These are phyloP conservation scores for Pygocentrus nattereri DNA, from an alignment of 2,797 vertebrate genomes.

Conservation along the genomic window DNA sequence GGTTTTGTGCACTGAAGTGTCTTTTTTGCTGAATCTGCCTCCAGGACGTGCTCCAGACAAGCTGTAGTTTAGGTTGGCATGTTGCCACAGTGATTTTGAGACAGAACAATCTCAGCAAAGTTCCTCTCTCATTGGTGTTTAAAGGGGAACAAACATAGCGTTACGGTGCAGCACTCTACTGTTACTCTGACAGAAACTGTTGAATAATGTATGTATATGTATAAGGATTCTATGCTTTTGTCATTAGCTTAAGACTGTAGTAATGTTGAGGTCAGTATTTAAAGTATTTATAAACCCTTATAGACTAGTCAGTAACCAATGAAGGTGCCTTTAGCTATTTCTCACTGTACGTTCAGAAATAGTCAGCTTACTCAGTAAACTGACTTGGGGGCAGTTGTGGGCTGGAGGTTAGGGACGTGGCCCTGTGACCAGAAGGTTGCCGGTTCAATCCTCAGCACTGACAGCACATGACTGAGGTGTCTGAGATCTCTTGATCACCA, in stretches of 20 bases:
- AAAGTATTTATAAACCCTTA: constrained; percentile 3
- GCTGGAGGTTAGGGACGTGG: too few species aligned
- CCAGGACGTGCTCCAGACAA: constrained; percentile 16
- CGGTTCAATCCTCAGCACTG: too few species aligned
- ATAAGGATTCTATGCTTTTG: neutral
- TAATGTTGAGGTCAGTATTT: neutral
- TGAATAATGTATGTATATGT: neutral
- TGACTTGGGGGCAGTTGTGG: too few species aligned
- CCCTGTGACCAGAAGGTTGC: too few species aligned
- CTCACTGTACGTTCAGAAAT: neutral
- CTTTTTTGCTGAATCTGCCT: constrained; percentile 10
- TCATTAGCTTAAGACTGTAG: neutral
- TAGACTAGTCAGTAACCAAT: neutral
- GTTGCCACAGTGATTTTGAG: constrained; percentile 35
- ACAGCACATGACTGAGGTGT: too few species aligned
- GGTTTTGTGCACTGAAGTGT: too few species aligned
- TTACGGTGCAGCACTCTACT: constrained; percentile 19
- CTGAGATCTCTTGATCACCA: too few species aligned
- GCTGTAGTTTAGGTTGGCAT: constrained; percentile 35
- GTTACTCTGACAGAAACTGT: neutral
- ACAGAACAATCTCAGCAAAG: constrained; percentile 15
- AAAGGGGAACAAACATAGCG: constrained; percentile 21
- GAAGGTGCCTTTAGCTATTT: neutral
- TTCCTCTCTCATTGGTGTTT: constrained; percentile 27
- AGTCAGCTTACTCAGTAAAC: neutral